A percentile compares a stretch with the other conserved stretches of the same genome.
Conservation (phyloP, 2,888 invertebrate species). For the Parochlus steinenii region DNA sequence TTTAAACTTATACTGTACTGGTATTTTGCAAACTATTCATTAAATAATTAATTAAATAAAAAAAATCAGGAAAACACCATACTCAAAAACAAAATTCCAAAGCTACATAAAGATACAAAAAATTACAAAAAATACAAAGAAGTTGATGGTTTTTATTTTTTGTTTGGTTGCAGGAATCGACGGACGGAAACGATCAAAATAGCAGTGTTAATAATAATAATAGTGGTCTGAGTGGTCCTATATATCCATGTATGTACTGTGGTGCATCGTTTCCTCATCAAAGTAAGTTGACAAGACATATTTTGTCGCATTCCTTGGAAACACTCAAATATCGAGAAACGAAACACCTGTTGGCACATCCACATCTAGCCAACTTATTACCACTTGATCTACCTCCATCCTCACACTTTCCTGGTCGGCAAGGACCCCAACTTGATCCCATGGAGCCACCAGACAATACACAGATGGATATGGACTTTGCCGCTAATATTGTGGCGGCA, state of each 20-base stretch:
- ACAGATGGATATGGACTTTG: constrained; percentile 17
- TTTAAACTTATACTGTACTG: too few relatives aligned
- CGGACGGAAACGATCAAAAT: constrained; percentile 22
- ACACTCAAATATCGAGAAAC: constrained; percentile 69
- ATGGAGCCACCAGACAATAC: constrained; percentile 26
- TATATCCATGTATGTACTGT: constrained; percentile 79
- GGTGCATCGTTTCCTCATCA: constrained; percentile 76
- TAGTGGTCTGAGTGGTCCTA: constrained; percentile 25
- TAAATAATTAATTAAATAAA: too few relatives aligned
- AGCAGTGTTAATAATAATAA: constrained; percentile 15
- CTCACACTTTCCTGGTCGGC: constrained; percentile 30
- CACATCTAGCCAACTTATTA: constrained; percentile 43
- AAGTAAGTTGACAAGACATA: constrained; percentile 79
- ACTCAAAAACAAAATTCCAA: constrained; percentile 6
- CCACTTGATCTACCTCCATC: constrained; percentile 23
- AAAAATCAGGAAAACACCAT: constrained; percentile 9
- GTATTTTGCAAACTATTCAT: too few relatives aligned
- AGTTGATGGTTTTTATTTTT: constrained; percentile 72
- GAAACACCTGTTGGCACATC: constrained; percentile 39
- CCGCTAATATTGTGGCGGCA: constrained; percentile 28
- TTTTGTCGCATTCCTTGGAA: constrained; percentile 76
- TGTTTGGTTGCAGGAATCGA: constrained; percentile 83
- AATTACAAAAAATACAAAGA: constrained; percentile 39
- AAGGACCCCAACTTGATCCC: constrained; percentile 21
- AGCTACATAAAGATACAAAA: constrained; percentile 18